phyloP scores from a whole-genome alignment of 2,888 invertebrate species.

The Galeruca laticollis region DNA sequence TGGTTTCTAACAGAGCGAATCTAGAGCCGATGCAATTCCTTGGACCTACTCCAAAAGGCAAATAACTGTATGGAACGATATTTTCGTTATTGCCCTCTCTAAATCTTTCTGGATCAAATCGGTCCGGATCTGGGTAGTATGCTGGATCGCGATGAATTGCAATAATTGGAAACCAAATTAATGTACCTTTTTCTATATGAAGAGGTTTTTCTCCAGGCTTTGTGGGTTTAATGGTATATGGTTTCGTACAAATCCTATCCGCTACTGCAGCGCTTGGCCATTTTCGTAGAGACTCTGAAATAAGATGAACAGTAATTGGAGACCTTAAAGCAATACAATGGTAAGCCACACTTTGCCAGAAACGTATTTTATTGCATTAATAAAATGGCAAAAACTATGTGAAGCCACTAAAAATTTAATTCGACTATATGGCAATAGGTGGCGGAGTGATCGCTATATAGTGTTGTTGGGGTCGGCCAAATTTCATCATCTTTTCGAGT shows the following conservation, averaged over 20 bases:
- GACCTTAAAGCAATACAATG: no score
- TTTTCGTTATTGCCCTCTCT: constrained; percentile 60
- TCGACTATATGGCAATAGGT: no score
- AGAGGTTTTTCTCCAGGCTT: constrained; percentile 50
- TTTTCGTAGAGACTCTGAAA: constrained; percentile 63
- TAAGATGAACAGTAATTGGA: neutral
- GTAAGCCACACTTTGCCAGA: no score
- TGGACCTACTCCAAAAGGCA: constrained; percentile 71
- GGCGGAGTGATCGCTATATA: no score
- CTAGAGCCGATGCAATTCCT: constrained; percentile 68
- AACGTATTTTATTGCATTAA: no score
- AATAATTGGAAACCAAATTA: constrained; percentile 59
- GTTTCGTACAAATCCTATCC: constrained; percentile 69
- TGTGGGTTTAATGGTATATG: constrained; percentile 61
- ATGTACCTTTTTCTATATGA: constrained; percentile 53
- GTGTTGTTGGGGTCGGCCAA: no score
- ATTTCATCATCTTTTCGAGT: no score
- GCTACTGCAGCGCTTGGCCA: constrained; percentile 68
- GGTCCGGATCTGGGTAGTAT: constrained; percentile 66
- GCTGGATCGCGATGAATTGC: constrained; percentile 65
- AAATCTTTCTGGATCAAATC: constrained; percentile 66
- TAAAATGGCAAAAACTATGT: no score
- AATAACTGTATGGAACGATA: constrained; percentile 67
- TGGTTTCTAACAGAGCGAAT: constrained; percentile 63
- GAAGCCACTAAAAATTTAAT: no score